Base-by-base conservation (phyloP, 2,797 vertebrate species). In the Microcaecilia unicolor region DNA sequence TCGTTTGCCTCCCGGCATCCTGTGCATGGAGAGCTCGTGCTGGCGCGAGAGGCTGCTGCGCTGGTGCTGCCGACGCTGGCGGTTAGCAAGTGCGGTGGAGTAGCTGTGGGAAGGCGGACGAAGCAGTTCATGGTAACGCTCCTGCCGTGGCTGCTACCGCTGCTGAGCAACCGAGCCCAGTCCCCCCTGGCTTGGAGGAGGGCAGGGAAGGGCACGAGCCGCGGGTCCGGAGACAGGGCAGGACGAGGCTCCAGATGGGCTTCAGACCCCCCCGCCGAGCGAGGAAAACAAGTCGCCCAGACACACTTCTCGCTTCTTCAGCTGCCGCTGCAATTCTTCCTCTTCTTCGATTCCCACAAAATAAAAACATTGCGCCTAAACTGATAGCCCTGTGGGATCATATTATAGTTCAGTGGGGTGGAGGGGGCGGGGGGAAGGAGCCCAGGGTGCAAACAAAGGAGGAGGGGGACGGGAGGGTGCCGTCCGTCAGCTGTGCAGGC, bases 1-100 rank as follows among this genome's bases (percentile, higher is more conserved):
- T 81, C 93, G 82, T 78, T 93, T 98, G 79, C 93, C 94, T 72
- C 92, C 92, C 78, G 93, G 93, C 92, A 96, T 94, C 77, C 76
- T 96, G 90, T 64, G 85, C 77, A 61, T 76, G 64, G 57, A 68
- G 63, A 67, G 70, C 76, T 25, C 58, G 40, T 48, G 31, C 22
- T 46, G 34, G 48, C 31, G 42, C 47, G 57, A 38, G 51, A 72
- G 55, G 64, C 63, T 48, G 61, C 53, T 53, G 48, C 55, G 55
- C 29, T 51, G 58, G 64, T n/a, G 58, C 70, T 47, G 51, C 48
- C 40, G 18, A 15, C n/a, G 29, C 57, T 46, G 48, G 48, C 44
- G 44, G 64, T 42, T 52, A 69, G 63, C 70, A 61, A 54, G 69
- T 62, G 63, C 48, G 60, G 69, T 61, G 72, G 70, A 67, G 64